Base-by-base conservation (phyloP, 2,113 vertebrate genomes). In the Callaeas wilsoni region DNA sequence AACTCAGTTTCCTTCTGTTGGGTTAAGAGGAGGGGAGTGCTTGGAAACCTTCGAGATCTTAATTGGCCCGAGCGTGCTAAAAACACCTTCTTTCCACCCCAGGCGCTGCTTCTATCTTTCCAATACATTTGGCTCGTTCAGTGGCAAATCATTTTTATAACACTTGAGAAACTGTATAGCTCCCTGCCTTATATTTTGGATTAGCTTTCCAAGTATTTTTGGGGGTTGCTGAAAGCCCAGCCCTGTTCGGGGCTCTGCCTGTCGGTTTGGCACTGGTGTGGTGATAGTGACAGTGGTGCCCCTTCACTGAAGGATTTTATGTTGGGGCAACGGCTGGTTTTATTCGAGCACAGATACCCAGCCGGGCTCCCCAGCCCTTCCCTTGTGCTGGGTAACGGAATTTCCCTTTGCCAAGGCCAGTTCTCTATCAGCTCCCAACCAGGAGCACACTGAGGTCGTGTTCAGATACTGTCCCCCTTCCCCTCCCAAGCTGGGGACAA, bases 1-100 rank as follows among this genome's bases (percentile, higher is more conserved):
- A 89, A 94, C 91, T 96, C 62, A 30, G 78, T 90, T 97, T 82
- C 89, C 87, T 91, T 84, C 91, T 94, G 87, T 90, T 74, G 86
- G 91, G 69, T 93, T 87, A 91, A 63, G 84, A 91, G 87, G 81
- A 87, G 70, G 33, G 53, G 81, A 35, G 89, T 37, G 91, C 87
- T 94, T 93, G 84, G 89, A 93, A 95, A 78, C 93, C 94, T 90
- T 81, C 2, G 8, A 37, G 59, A 30, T 89, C 86, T 57, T 93
- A 39, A 90, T 86, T 76, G 90, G 90, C 91, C 91, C 3, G 3
- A 83, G 86, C 1, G 30, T 88, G 90, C 82, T 94, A 83, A 83
- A 90, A 92, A 80, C 89, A 90, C 87, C 91, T 88, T 56, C 96
- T 74, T 59, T 73, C 49, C 76, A 87, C 52, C 90, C 65, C 65